These are phyloP conservation scores for Antedon bifida DNA, from an alignment of 35 echinoderm and acorn worm species.

Conservation along the genomic window DNA sequence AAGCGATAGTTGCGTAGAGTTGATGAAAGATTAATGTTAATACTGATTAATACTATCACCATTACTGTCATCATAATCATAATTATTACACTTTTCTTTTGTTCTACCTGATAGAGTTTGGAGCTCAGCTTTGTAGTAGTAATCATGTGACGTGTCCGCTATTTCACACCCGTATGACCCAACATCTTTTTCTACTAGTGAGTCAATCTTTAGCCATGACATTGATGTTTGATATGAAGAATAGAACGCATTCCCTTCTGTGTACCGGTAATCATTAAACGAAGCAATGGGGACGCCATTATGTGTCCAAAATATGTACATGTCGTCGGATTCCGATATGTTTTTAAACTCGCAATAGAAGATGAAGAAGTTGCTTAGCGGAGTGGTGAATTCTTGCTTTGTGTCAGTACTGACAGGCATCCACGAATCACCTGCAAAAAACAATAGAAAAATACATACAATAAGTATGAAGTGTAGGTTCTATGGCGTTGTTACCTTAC, in stretches of 20 bases:
- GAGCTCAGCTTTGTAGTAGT: background rate
- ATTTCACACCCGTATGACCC: background rate
- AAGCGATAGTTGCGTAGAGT: too few relatives aligned
- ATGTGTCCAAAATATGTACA: background rate
- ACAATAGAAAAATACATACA: too few relatives aligned
- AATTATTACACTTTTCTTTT: background rate
- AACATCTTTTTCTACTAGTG: background rate
- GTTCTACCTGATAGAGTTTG: background rate
- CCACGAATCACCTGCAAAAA: too few relatives aligned
- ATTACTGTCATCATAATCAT: too few relatives aligned
- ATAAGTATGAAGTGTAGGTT: too few relatives aligned
- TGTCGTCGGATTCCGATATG: background rate
- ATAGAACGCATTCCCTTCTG: background rate
- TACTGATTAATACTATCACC: too few relatives aligned
- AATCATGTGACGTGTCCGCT: background rate
- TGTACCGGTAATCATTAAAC: background rate
- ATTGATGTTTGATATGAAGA: background rate
- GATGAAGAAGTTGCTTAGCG: too few relatives aligned
- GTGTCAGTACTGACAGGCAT: too few relatives aligned
- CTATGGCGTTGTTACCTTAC: too few relatives aligned
- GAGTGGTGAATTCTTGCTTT: too few relatives aligned
- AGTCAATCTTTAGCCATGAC: background rate
- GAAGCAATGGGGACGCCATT: background rate
- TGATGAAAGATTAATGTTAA: too few relatives aligned
- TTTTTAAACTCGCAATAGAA: background rate